Evolutionary conservation across 2,888 invertebrate genomes (phyloP).

Genomic region (Aporophyla nigra): DNA sequence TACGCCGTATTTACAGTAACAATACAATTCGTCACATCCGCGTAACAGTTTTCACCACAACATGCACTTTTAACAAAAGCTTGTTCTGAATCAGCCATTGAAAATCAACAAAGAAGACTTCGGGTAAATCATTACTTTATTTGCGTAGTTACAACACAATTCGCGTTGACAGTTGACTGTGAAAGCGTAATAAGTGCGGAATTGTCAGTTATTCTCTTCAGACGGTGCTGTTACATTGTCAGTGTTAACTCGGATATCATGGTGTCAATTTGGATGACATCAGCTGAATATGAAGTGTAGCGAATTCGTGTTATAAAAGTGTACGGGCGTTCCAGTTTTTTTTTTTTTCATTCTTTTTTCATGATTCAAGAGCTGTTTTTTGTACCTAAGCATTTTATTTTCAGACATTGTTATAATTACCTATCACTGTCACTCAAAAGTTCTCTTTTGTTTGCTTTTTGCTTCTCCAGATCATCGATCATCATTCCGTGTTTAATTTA

Average conservation of each 20-base stretch:
- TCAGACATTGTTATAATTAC: neutral
- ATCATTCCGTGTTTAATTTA: too few species aligned
- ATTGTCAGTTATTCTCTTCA: constrained; percentile 63
- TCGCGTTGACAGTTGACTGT: constrained; percentile 44
- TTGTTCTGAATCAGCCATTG: constrained; percentile 44
- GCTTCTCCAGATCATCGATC: neutral
- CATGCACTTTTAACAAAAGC: constrained; percentile 57
- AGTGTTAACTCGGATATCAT: constrained; percentile 58
- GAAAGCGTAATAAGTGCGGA: constrained; percentile 59
- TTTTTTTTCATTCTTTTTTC: too few species aligned
- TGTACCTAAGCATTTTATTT: too few species aligned
- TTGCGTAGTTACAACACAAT: constrained; percentile 45
- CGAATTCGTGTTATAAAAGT: constrained; percentile 36
- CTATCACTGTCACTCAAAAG: neutral
- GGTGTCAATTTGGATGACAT: constrained; percentile 59
- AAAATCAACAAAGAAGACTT: constrained; percentile 56
- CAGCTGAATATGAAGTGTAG: constrained; percentile 43
- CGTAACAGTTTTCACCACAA: constrained; percentile 42
- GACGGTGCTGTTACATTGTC: constrained; percentile 57
- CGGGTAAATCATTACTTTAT: constrained; percentile 52
- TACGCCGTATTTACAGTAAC: constrained; percentile 28
- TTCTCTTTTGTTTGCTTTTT: neutral
- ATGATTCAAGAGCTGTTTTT: neutral
- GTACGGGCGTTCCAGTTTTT: neutral
- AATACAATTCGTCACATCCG: constrained; percentile 45